Conservation (phyloP, 2,113 vertebrate species). For the Gavia stellata region DNA sequence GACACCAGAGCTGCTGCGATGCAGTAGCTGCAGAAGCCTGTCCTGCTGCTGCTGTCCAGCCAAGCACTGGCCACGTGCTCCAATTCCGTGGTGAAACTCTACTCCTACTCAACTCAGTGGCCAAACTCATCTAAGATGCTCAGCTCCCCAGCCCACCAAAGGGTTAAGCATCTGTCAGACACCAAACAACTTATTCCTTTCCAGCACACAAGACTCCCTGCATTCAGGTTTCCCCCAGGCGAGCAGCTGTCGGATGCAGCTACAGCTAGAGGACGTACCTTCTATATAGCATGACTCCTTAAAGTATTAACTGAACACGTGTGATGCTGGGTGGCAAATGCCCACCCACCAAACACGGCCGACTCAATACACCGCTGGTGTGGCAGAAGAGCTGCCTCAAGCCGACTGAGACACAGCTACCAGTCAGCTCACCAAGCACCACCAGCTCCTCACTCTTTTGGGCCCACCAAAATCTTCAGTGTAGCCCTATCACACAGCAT, state of each 20-base stretch:
- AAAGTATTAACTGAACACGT: not conserved
- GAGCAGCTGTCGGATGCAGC: not conserved
- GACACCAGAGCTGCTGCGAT: no score
- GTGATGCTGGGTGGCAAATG: not conserved
- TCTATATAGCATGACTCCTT: not conserved
- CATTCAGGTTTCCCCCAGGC: not conserved
- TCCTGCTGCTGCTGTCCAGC: no score
- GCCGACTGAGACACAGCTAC: not conserved
- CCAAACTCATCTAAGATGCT: no score
- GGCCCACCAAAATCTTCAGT: not conserved
- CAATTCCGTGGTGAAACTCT: no score
- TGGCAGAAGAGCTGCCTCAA: not conserved
- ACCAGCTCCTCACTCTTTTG: not conserved
- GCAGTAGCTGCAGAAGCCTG: no score
- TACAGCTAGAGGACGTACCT: not conserved
- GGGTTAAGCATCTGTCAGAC: no score
- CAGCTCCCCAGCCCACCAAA: no score
- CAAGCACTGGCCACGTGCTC: no score
- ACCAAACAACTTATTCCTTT: not conserved
- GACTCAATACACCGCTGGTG: not conserved
- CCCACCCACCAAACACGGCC: not conserved
- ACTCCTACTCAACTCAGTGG: no score
- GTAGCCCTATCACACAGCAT: not conserved
- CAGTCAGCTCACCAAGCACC: not conserved
- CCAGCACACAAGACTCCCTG: not conserved